Evolutionary conservation across 2,888 invertebrate species (phyloP), one percentile per base, ranked within the genome.

Genomic region (Amphipoea lucens): DNA sequence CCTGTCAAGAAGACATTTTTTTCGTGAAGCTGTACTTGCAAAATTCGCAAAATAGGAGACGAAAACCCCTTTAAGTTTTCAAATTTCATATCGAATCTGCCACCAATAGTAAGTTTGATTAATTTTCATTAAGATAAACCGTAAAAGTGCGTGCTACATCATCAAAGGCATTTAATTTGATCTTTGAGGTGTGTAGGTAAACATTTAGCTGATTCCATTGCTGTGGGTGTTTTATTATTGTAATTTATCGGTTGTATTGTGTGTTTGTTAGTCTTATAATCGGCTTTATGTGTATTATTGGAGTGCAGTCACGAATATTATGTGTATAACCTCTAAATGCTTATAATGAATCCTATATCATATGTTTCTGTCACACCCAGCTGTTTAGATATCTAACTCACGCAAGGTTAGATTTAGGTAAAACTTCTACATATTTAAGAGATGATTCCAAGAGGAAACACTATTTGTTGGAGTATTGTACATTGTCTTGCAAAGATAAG

Each of bases 41-140:
- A 96, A 95, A 93, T 94, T 95, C 95, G 95, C 97, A 97, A 97
- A 96, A 97, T 97, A 97, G 97, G 97, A 96, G 97, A 97, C 96
- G 95, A 95, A 93, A 97, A 96, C 91, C 95, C 96, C 83, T 97
- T 97, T 91, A 97, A 95, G 95, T 97, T 97, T 92, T 95, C 97
- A 89, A 97, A 96, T 95, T 97, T 97, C 90, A 96, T 97, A 96
- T 95, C 97, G 93, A 97, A 96, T 95, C 97, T 97, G 92, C 97
- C 97, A 96, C 97, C 97, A 89, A 96, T 97, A 88, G 97, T 97
- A 94, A 96, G 97, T 94, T 88, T 79, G 45, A 80, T 75, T 57
- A 48, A 70, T 76, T 81, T 89, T 83, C 23, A 66, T 69, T 82
- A 74, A 9, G 12, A 69, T 76, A 74, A 20, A 62, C 23, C 23